Percentiles rank a stretch among this genome's conserved stretches.
Conservation (phyloP, 2,797 vertebrate species). For the Kryptopterus vitreolus region DNA sequence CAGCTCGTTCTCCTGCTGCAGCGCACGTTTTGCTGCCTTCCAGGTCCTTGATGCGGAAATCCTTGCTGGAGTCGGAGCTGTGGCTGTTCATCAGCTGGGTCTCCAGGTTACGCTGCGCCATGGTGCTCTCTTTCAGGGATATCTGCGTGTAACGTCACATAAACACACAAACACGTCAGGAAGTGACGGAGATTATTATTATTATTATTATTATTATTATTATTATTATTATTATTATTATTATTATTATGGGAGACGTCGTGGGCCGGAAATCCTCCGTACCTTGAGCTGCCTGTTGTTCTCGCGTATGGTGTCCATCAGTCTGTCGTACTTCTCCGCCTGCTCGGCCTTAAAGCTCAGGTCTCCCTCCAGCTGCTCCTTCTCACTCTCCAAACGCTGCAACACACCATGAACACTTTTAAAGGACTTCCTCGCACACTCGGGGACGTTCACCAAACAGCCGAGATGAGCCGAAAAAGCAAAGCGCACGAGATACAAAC, state of each 20-base stretch:
- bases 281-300: constrained; percentile 93
- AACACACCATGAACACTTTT: background rate
- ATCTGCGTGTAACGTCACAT: constrained; percentile 49
- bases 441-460: background rate
- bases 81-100: constrained; percentile 73
- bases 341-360: constrained; percentile 88
- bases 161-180: no score
- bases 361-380: constrained; percentile 82
- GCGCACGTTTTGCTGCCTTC: constrained; percentile 78
- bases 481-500: no score
- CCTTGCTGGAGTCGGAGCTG: constrained; percentile 74
- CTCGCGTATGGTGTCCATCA: constrained; percentile 83
- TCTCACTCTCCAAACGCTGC: constrained; percentile 87
- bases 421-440: no score
- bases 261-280: constrained; percentile 22
- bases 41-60: constrained; percentile 86
- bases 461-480: background rate
- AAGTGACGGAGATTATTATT: no score
- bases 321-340: constrained; percentile 84
- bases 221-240: no score
- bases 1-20: constrained; percentile 90
- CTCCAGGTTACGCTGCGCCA: constrained; percentile 78
- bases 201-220: no score
- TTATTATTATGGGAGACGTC: no score
- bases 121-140: constrained; percentile 76